A percentile compares a stretch with the other conserved stretches of the same genome.
phyloP scores from a whole-genome alignment of 2,797 vertebrate genomes.

The Luscinia luscinia region DNA sequence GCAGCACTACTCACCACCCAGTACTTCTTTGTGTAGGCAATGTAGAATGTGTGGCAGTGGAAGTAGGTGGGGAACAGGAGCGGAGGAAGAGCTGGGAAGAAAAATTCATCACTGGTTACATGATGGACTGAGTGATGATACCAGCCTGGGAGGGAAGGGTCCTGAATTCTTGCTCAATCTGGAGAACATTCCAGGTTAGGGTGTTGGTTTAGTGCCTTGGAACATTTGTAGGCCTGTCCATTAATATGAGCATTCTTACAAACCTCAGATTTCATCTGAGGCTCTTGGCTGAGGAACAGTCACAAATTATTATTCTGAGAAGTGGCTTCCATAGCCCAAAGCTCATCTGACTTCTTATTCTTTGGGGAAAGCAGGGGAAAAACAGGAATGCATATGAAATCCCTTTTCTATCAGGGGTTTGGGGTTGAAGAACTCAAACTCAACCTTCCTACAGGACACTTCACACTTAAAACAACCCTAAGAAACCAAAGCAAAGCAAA shows the following conservation, averaged over 20 bases:
- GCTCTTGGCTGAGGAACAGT: not conserved
- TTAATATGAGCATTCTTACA: not conserved
- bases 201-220: not conserved
- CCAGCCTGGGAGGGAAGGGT: not conserved
- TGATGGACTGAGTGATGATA: not conserved
- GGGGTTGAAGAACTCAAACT: not conserved
- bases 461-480: not conserved
- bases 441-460: not conserved
- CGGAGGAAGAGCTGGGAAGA: constrained; percentile 58
- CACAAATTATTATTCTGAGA: not conserved
- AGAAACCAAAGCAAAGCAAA: not conserved
- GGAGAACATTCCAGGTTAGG: not conserved
- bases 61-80: constrained; percentile 81
- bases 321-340: not conserved
- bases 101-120: not conserved
- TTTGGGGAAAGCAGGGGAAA: not conserved
- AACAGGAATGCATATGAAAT: not conserved
- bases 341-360: not conserved
- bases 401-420: not conserved
- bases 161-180: not conserved
- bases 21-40: constrained; percentile 74
- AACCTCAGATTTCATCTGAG: not conserved
- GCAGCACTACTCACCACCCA: constrained; percentile 77
- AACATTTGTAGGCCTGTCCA: not conserved
- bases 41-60: constrained; percentile 82